phyloP scores from a whole-genome alignment of 2,797 vertebrate genomes.

The Leptodactylus fallax region DNA sequence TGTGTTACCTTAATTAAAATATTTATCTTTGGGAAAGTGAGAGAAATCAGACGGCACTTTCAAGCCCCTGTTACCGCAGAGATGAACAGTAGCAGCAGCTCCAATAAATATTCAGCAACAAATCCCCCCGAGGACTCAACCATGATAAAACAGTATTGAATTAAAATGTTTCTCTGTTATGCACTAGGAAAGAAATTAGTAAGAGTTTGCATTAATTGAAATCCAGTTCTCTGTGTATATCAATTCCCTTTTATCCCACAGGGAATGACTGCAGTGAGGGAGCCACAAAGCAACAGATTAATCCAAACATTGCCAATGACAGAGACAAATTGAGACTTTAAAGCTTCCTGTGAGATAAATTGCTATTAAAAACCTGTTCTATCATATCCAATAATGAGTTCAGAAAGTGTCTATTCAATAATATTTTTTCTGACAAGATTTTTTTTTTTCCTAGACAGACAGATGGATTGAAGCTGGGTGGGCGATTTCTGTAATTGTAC shows the following conservation, averaged over 20 bases:
- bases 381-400: conserved; percentile 54
- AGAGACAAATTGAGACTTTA: conserved; percentile 74
- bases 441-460: conserved; percentile 22
- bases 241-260: conserved; percentile 70
- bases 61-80: conserved; percentile 32
- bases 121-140: conserved; percentile 66
- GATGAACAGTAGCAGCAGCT: conserved; percentile 65
- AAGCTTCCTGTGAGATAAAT: conserved; percentile 70
- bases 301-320: conserved; percentile 69
- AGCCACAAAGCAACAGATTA: conserved; percentile 73
- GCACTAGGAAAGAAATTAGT: conserved; percentile 74
- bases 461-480: background rate
- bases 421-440: conserved; percentile 25
- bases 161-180: conserved; percentile 70
- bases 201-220: conserved; percentile 69
- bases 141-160: conserved; percentile 67
- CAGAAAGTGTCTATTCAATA: conserved; percentile 33
- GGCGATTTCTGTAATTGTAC: conserved; percentile 3
- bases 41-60: conserved; percentile 45
- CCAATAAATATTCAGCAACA: conserved; percentile 64
- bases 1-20: conserved; percentile 55
- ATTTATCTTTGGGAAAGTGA: conserved; percentile 55
- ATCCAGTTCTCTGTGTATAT: conserved; percentile 71
- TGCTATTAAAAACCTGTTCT: conserved; percentile 63
- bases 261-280: conserved; percentile 67